phyloP scores from a whole-genome alignment of 53 echinoderm and acorn worm genomes.

The Actinopyga echinites region DNA sequence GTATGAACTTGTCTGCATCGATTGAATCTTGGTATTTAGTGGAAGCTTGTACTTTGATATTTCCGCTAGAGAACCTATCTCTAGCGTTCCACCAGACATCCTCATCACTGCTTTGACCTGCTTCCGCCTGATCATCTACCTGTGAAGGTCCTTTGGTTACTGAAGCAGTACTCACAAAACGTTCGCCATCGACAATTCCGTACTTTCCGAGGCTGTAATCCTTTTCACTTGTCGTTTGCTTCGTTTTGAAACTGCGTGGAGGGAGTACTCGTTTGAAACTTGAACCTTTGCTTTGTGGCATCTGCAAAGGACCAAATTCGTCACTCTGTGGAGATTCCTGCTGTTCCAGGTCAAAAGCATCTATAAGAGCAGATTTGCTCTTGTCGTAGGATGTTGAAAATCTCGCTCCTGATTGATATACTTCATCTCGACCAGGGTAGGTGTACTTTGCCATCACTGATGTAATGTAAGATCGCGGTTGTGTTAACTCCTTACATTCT shows the following conservation, averaged over 20 bases:
- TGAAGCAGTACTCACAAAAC: not conserved
- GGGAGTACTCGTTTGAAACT: not conserved
- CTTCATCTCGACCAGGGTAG: not conserved
- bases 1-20: not conserved
- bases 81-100: conserved; percentile 11
- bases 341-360: not conserved
- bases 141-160: no score
- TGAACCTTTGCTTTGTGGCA: not conserved
- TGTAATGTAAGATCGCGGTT: not conserved
- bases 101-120: conserved; percentile 11
- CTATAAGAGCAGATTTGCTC: not conserved
- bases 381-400: not conserved
- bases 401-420: not conserved
- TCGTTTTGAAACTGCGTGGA: not conserved
- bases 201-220: not conserved
- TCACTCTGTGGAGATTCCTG: not conserved
- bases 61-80: conserved; percentile 11
- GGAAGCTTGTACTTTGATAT: not conserved
- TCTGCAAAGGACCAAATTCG: not conserved
- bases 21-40: not conserved
- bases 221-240: not conserved
- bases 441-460: not conserved
- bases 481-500: not conserved
- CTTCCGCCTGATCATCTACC: no score
- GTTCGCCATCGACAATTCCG: not conserved